A percentile compares a stretch with the other conserved stretches of the same genome.
Conservation (phyloP, 2,797 vertebrate species). For the Paedocypris micromegethes region DNA sequence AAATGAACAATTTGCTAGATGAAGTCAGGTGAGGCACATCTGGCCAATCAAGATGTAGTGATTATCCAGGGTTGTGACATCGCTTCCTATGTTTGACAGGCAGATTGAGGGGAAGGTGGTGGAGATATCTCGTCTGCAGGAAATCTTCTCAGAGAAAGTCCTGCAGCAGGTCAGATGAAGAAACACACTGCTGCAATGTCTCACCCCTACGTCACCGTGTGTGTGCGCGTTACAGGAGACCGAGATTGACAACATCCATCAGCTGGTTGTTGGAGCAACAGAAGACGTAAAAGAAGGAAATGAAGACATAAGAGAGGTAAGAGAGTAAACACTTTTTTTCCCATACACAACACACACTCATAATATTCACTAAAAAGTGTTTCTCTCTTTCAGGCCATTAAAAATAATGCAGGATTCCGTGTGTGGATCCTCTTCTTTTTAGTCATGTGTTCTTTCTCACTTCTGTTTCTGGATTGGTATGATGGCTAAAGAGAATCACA, state of each 20-base stretch:
- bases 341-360: neutral
- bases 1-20: slow-evolving; percentile 94
- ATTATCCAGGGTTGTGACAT: neutral
- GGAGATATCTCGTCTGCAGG: slow-evolving; percentile 95
- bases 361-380: no score
- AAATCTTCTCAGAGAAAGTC: slow-evolving; percentile 97
- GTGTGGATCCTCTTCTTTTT: slow-evolving; percentile 99
- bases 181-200: no score
- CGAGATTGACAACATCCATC: slow-evolving; percentile 91
- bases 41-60: no score
- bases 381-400: slow-evolving; percentile 78
- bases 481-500: slow-evolving; percentile 75
- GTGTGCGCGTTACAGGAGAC: slow-evolving; percentile 72
- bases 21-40: slow-evolving; percentile 82
- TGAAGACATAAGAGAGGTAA: slow-evolving; percentile 95
- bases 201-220: no score
- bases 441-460: slow-evolving; percentile 97
- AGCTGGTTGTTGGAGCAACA: slow-evolving; percentile 93
- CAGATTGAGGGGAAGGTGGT: slow-evolving; percentile 98
- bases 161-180: slow-evolving; percentile 81
- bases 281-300: slow-evolving; percentile 99
- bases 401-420: slow-evolving; percentile 97
- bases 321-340: neutral
- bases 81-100: slow-evolving; percentile 58
- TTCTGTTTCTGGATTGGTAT: slow-evolving; percentile 98